phyloP scores from a whole-genome alignment of 2,888 invertebrate species.

The Caenorhabditis sulstoni region DNA sequence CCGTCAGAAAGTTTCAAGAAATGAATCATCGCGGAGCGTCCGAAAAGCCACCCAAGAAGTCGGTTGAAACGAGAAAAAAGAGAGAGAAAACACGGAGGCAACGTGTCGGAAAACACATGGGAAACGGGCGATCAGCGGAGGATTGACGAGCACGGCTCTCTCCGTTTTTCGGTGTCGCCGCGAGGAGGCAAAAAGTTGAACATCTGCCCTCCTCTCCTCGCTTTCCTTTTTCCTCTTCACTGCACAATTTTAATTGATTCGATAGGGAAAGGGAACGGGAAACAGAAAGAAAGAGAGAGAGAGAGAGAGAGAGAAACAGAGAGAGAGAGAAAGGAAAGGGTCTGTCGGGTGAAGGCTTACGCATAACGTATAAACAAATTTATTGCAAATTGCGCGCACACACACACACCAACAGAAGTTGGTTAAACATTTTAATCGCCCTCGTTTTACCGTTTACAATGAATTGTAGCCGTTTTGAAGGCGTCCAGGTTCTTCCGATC shows the following conservation, averaged over 20 bases:
- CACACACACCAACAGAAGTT: not conserved
- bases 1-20: too few relatives aligned
- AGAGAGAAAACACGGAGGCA: not conserved
- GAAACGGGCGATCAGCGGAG: constrained; percentile 25
- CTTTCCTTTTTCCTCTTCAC: constrained; percentile 27
- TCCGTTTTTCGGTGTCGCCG: too few relatives aligned
- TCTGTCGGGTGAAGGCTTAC: too few relatives aligned
- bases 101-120: constrained; percentile 40
- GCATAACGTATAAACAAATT: constrained; percentile 57
- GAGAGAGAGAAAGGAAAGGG: not conserved
- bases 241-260: constrained; percentile 29
- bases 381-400: constrained; percentile 19
- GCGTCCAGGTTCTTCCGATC: too few relatives aligned
- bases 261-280: not conserved
- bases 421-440: constrained; percentile 45
- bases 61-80: constrained; percentile 5
- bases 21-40: too few relatives aligned
- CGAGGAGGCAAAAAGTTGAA: constrained; percentile 1
- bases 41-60: too few relatives aligned
- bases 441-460: too few relatives aligned
- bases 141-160: constrained; percentile 34
- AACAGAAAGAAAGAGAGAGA: too few relatives aligned
- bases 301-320: not conserved
- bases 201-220: constrained; percentile 19
- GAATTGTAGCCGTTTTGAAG: too few relatives aligned